phyloP scores from a whole-genome alignment of 2,113 vertebrate species.

The Chionis minor region DNA sequence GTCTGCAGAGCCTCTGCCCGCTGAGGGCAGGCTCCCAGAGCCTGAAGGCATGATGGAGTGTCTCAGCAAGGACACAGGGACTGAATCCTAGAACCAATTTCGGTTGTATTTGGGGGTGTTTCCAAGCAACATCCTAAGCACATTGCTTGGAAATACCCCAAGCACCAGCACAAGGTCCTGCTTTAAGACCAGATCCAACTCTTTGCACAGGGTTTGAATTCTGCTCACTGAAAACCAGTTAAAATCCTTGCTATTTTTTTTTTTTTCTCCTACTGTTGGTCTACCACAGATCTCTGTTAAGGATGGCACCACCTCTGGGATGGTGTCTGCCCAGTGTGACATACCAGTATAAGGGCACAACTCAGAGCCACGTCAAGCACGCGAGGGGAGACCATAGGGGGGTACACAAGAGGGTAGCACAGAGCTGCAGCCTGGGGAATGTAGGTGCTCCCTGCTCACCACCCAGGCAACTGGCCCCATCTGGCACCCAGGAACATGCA shows the following conservation, averaged over 20 bases:
- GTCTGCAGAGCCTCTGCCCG: neutral
- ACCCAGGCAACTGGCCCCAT: neutral
- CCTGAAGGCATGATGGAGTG: neutral
- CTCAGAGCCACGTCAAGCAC: neutral
- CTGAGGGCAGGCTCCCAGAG: neutral
- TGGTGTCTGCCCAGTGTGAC: neutral
- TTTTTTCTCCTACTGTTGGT: neutral
- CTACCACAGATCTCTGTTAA: neutral
- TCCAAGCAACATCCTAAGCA: neutral
- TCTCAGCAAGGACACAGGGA: neutral
- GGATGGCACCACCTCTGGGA: neutral
- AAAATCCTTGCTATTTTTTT: neutral
- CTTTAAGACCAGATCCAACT: neutral
- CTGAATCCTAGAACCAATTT: neutral
- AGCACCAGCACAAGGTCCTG: neutral
- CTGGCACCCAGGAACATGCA: neutral
- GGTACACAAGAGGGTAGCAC: accelerated
- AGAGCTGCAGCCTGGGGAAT: neutral
- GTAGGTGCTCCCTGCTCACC: neutral
- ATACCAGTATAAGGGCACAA: neutral
- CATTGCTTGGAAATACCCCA: neutral
- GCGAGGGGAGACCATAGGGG: neutral
- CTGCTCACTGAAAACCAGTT: neutral
- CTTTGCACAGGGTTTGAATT: neutral
- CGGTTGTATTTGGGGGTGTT: neutral